phyloP scores from a whole-genome alignment of 2,888 invertebrate genomes.

The Encarsia formosa region DNA sequence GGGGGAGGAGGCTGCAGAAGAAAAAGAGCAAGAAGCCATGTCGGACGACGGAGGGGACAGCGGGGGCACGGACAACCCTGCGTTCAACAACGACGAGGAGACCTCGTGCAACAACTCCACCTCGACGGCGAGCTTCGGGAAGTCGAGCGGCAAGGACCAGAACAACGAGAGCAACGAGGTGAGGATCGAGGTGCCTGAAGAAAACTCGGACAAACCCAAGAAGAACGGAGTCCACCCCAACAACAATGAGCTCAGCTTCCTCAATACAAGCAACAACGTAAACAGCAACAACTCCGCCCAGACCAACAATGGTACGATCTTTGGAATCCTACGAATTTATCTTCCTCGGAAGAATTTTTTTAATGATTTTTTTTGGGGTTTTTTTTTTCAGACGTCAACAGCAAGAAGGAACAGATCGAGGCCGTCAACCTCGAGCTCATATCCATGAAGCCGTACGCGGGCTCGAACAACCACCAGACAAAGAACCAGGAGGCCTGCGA shows the following conservation, averaged over 20 bases:
- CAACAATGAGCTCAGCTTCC: slow-evolving; percentile 48
- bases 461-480: slow-evolving; percentile 54
- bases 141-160: slow-evolving; percentile 3
- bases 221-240: slow-evolving; percentile 45
- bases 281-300: slow-evolving; percentile 9
- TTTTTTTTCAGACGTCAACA: slow-evolving; percentile 34
- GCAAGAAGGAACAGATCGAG: slow-evolving; percentile 56
- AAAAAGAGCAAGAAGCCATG: slow-evolving; percentile 9
- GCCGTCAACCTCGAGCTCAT: slow-evolving; percentile 78
- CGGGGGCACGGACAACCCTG: slow-evolving; percentile 47
- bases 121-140: slow-evolving; percentile 19
- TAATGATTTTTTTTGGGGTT: background rate
- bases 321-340: background rate
- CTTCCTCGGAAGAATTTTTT: too few species aligned
- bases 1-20: background rate
- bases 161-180: slow-evolving; percentile 29
- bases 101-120: slow-evolving; percentile 11
- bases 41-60: slow-evolving; percentile 29
- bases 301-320: slow-evolving; percentile 30
- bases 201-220: slow-evolving; percentile 33
- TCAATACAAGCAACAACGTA: slow-evolving; percentile 43
- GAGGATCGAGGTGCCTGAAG: slow-evolving; percentile 42
- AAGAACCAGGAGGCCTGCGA: slow-evolving; percentile 50
- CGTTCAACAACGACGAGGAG: slow-evolving; percentile 45
- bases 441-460: slow-evolving; percentile 64